Base-by-base conservation (phyloP, 53 echinoderm and acorn worm genomes). In the Paelopatides confundens region DNA sequence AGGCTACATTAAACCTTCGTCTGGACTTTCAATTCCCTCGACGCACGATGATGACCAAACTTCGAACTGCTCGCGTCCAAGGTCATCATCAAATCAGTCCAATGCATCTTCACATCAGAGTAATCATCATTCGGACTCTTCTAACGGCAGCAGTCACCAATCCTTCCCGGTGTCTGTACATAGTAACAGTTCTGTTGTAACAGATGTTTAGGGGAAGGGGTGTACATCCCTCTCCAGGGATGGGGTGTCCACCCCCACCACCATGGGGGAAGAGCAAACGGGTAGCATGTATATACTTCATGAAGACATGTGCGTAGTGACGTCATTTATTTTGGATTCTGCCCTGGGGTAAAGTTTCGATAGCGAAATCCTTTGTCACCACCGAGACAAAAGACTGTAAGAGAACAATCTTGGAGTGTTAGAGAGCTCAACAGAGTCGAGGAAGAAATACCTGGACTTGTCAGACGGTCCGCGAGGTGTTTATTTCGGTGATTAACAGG, bases 61-160 rank as follows among this genome's bases (percentile, higher is more conserved):
- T 31, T 30, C 88, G 62, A 63, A 76, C 87, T 76, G 69, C 31
- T 85, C 90, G 26, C 68, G 90, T 14, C 84, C 93, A 1, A 49
- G 90, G 49, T 93, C 93, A 15, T 87, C 89, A 23, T 86, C 94
- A 87, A 92, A 90, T 69, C 88, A 89, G 62, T 90, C 90, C 54
- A 88, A 78, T 58, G 85, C 87, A 21, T 86, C 92, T 1, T 94
- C 92, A 0, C 89, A 91, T 81, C 90, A 89, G 62, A 94, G 85
- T 83, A 90, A 81, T 85, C 86, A 84, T 76, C 94, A 96, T 82
- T 96, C 93, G 51, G 93, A 93, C 32, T 86, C 68, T 26, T 78
- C 86, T 18, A 87, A 87, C n/a, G 87, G 69, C 17, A 63, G 79
- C 35, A 74, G 43, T 67, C 78, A 81, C 82, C 91, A 87, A 53